These are phyloP conservation scores for Cheilosia soror DNA, from an alignment of 2,888 invertebrate species.

Conservation along the genomic window DNA sequence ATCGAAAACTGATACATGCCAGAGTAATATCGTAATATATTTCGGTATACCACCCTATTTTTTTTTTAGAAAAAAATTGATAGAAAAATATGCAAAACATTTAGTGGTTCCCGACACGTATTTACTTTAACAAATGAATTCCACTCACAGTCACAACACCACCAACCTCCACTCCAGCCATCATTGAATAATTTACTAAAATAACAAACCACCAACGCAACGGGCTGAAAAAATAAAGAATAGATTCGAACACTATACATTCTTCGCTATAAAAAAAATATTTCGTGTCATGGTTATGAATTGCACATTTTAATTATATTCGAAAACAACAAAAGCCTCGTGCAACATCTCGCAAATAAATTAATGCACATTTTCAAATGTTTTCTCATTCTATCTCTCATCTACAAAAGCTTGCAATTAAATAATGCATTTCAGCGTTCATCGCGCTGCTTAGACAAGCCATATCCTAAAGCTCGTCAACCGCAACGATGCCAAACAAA, in stretches of 20 bases:
- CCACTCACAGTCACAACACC: no score
- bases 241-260: not conserved
- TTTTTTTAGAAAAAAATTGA: no score
- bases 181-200: not conserved
- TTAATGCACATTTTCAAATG: conserved; percentile 5
- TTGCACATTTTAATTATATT: not conserved
- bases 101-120: no score
- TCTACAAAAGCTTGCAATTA: conserved; percentile 1
- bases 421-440: conserved; percentile 16
- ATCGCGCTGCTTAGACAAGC: not conserved
- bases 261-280: not conserved
- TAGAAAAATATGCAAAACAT: no score
- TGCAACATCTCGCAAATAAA: not conserved
- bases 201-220: not conserved
- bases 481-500: not conserved
- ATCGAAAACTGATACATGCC: no score
- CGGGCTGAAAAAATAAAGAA: not conserved
- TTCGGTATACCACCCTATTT: no score
- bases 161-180: not conserved
- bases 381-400: not conserved
- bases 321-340: not conserved
- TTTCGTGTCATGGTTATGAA: not conserved
- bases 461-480: not conserved
- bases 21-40: no score
- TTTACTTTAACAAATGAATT: no score